Base-by-base conservation (phyloP, 2,797 vertebrate species). In the Emys orbicularis region DNA sequence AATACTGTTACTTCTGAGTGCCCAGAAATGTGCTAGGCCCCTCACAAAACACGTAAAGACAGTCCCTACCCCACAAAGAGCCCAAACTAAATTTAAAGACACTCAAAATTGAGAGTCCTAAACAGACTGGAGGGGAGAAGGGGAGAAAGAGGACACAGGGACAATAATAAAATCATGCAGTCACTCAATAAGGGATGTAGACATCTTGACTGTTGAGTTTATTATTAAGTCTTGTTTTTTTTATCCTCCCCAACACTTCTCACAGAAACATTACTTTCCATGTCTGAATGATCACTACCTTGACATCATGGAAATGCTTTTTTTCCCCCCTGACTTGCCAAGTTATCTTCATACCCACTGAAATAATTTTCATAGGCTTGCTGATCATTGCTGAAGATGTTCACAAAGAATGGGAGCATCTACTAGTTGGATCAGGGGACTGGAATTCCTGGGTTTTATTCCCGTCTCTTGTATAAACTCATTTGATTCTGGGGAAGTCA, bases 31-130 rank as follows among this genome's bases (percentile, higher is more conserved):
- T 13, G 19, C 27, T n/a, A 31, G 8, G 6, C 50, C 29, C 41
- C 19, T 84, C 29, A 50, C 34, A 44, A 76, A 6, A 19, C 25
- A 31, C 7, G 23, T 23, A 50, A 82, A 52, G 6, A 25, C 19
- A 29, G 12, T 47, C 21, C 34, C 7, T 25, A 27, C 29, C 80
- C 2, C 37, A 41, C 85, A 0, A 0, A 47, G 2, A 87, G 2
- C 5, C 4, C 11, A 89, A 91, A 74, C 41, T 23, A 49, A 50
- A 68, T 83, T 81, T 83, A 87, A 4, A 16, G 37, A 19, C 37
- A 86, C 34, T 12, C 54, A 23, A 90, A 83, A 87, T 15, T 47
- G 52, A 23, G 6, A 12, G 57, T 74, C 83, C 89, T 88, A 37
- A n/a, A 6, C 21, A 84, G 13, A 41, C 72, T 27, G 86, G 21